These are phyloP conservation scores for Phrynosoma platyrhinos DNA, from an alignment of 2,113 vertebrate species.

Conservation along the genomic window DNA sequence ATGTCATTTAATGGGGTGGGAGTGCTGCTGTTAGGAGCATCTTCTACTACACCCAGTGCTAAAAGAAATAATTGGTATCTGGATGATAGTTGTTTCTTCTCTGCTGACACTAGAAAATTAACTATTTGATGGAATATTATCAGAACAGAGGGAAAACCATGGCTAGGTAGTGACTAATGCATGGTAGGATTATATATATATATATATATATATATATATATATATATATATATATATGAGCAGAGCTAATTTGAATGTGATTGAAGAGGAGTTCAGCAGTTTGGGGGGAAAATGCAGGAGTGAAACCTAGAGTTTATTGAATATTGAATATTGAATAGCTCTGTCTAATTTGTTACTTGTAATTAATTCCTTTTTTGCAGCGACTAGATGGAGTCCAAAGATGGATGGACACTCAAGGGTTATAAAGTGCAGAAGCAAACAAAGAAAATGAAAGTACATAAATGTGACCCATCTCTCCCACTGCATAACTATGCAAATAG, in stretches of 20 bases:
- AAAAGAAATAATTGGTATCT: slow-evolving; percentile 21
- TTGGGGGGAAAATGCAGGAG: not conserved
- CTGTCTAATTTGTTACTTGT: too few species aligned
- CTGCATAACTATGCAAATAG: too few species aligned
- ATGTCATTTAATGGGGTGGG: slow-evolving; percentile 5
- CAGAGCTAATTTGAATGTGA: not conserved
- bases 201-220: too few species aligned
- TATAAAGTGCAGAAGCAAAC: too few species aligned
- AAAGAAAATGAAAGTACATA: too few species aligned
- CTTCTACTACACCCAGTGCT: not conserved
- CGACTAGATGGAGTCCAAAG: not conserved
- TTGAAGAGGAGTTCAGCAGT: not conserved
- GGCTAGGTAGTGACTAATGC: not conserved
- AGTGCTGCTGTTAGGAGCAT: not conserved
- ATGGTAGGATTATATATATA: not conserved
- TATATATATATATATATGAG: too few species aligned
- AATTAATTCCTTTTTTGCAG: too few species aligned
- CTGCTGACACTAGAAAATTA: slow-evolving; percentile 42
- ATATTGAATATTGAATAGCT: too few species aligned
- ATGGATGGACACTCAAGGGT: too few species aligned
- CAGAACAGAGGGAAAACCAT: not conserved
- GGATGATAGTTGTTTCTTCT: slow-evolving; percentile 16
- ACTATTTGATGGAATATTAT: slow-evolving; percentile 36
- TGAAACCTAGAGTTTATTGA: not conserved
- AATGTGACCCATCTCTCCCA: too few species aligned